Percentiles rank a stretch among this genome's conserved stretches.
Evolutionary conservation across 2,797 vertebrate species (phyloP).

Genomic region (Chrosomus eos): DNA sequence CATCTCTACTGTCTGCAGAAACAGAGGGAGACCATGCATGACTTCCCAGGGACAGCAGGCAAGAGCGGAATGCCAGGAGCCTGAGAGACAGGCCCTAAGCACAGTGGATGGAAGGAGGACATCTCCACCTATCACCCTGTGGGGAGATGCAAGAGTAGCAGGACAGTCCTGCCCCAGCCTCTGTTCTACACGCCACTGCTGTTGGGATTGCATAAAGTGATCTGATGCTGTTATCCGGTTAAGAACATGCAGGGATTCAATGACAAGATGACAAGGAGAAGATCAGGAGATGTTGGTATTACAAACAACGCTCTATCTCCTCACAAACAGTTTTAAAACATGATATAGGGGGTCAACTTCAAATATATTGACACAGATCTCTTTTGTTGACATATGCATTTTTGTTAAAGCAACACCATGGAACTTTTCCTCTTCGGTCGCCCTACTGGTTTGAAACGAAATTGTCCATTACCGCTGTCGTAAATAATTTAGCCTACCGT

Average conservation of each 20-base stretch:
- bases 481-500: no score
- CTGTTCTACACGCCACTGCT: background rate
- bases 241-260: background rate
- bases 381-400: background rate
- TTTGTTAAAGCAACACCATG: no score
- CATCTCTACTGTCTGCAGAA: slow-evolving; percentile 94
- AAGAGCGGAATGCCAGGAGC: slow-evolving; percentile 51
- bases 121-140: slow-evolving; percentile 57
- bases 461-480: no score
- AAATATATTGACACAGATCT: background rate
- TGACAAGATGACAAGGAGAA: background rate
- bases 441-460: no score
- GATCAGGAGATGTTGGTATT: background rate
- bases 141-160: slow-evolving; percentile 50
- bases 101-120: slow-evolving; percentile 55
- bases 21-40: slow-evolving; percentile 79
- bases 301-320: background rate
- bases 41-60: slow-evolving; percentile 68
- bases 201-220: background rate
- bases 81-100: slow-evolving; percentile 51
- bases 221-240: background rate
- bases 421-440: no score
- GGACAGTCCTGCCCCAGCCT: slow-evolving; percentile 52
- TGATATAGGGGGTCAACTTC: background rate
- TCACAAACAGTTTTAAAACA: background rate